Percentiles rank a stretch among this genome's conserved stretches.
phyloP scores from a whole-genome alignment of 2,888 invertebrate genomes.

The Diabrotica balteata region DNA sequence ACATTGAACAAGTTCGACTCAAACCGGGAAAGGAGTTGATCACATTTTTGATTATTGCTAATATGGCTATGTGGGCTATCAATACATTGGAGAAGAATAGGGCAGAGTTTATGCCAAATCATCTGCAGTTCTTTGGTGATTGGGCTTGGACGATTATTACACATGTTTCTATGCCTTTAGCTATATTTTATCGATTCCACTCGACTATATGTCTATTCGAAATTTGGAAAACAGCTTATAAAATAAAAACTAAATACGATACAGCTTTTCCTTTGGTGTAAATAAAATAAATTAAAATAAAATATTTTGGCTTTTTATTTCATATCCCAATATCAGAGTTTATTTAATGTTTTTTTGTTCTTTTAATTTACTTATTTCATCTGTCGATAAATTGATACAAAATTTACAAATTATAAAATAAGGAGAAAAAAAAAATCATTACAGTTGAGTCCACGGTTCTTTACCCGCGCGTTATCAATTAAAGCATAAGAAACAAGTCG shows the following conservation, averaged over 20 bases:
- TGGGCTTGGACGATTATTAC: slow-evolving; percentile 94
- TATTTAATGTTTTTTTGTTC: too few species aligned
- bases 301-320: too few species aligned
- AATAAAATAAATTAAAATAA: too few species aligned
- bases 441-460: too few species aligned
- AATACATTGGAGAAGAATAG: slow-evolving; percentile 85
- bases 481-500: too few species aligned
- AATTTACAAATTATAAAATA: too few species aligned
- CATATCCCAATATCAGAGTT: too few species aligned
- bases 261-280: slow-evolving; percentile 12
- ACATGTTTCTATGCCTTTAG: slow-evolving; percentile 87
- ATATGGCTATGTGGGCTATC: slow-evolving; percentile 87
- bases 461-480: too few species aligned
- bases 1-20: slow-evolving; percentile 71
- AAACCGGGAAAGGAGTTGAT: slow-evolving; percentile 88
- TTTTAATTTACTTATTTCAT: too few species aligned
- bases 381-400: too few species aligned
- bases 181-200: slow-evolving; percentile 90
- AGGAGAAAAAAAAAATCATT: too few species aligned
- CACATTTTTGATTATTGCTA: slow-evolving; percentile 81
- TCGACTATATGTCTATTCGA: slow-evolving; percentile 92
- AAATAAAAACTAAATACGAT: slow-evolving; percentile 63
- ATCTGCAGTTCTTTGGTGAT: slow-evolving; percentile 81
- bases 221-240: slow-evolving; percentile 91
- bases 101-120: slow-evolving; percentile 82